Evolutionary conservation across 2,113 vertebrate species (phyloP).

Genomic region (Nipponia nippon): DNA sequence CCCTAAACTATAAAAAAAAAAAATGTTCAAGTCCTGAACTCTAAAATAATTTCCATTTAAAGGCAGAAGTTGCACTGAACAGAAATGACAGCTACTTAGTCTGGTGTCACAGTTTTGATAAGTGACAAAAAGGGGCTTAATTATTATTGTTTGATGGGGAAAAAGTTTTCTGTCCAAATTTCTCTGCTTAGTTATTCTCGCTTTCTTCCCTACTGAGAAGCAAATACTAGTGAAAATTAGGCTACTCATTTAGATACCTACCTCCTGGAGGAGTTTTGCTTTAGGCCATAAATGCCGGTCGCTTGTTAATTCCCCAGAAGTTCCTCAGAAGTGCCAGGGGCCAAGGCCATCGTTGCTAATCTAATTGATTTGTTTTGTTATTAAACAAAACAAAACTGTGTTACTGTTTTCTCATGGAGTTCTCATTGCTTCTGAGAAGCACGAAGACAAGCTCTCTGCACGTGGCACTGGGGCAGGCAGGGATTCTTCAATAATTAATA

Average conservation of each 20-base stretch:
- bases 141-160: background rate
- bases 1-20: background rate
- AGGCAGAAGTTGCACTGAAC: background rate
- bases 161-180: background rate
- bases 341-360: constrained; percentile 27
- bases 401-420: background rate
- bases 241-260: background rate
- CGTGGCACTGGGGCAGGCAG: background rate
- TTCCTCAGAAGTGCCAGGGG: constrained; percentile 28
- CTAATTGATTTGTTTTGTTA: constrained; percentile 46
- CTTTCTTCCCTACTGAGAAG: background rate
- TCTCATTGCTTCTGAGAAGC: background rate
- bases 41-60: background rate
- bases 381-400: constrained; percentile 18
- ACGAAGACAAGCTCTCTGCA: background rate
- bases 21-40: background rate
- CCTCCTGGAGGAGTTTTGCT: constrained; percentile 38
- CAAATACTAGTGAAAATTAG: background rate
- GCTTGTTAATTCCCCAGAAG: constrained; percentile 38
- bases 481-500: background rate
- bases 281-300: background rate
- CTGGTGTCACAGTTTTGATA: background rate
- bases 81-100: background rate
- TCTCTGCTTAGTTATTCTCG: background rate
- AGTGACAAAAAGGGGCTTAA: background rate